Base-by-base conservation (phyloP, 2,888 invertebrate genomes). In the Tachina lurida region DNA sequence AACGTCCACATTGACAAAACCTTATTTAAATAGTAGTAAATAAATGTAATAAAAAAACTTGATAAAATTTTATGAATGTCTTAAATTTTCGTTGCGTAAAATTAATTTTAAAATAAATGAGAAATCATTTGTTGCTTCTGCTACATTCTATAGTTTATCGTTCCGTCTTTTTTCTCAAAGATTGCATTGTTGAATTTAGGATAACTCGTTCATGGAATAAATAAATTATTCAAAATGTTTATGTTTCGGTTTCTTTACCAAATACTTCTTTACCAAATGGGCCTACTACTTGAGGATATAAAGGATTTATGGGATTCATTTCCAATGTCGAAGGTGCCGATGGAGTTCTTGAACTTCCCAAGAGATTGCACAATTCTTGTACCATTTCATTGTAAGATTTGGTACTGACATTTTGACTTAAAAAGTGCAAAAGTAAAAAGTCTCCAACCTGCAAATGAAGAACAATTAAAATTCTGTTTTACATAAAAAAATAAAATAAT, bases 291-390 rank as follows among this genome's bases (percentile, higher is more conserved):
- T 95, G 95, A 39, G 97, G 96, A 92, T 97, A 97, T 84, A 97
- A 96, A 8, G 86, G 86, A 80, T 86, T 83, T 96, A 84, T 84
- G 8, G 96, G 96, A 79, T 96, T 95, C 96, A 97, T 96, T 93
- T 97, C 97, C 88, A 97, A 93, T 19, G 97, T 97, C 75, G 97
- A 97, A 0, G 97, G 97, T 3, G 97, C 97, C 0, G 97, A 97
- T 0, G 97, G 97, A 84, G 96, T 95, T 91, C 96, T 96, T 89
- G 96, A 94, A 85, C 95, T 94, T 65, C 95, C 90, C 22, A 92
- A 88, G 45, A 89, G 86, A 84, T 88, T 88, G 86, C 92, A 92
- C n/a, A 97, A 93, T 90, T 97, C 96, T 88, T 97, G 96, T 89
- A 97, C 90, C 87, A 97, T 95, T 90, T 97, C 97, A 75, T 95